Conservation (phyloP, 2,113 vertebrate genomes). For the Proteles cristata region DNA sequence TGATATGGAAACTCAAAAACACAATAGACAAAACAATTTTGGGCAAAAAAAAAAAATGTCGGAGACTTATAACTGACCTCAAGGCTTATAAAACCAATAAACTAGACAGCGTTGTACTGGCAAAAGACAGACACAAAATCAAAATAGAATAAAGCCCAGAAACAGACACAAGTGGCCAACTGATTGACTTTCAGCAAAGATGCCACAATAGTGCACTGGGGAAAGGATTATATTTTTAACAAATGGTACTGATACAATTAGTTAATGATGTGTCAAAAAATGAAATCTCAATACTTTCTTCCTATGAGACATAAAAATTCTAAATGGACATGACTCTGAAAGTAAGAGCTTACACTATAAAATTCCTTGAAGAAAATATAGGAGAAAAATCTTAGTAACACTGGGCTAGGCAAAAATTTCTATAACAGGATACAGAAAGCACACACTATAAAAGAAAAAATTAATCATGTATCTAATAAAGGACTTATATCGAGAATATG, state of each 20-base stretch:
- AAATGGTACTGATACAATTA: background rate
- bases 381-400: background rate
- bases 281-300: background rate
- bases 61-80: background rate
- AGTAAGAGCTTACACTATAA: background rate
- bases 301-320: background rate
- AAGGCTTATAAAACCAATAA: background rate
- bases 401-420: background rate
- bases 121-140: background rate
- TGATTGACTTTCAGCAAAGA: background rate
- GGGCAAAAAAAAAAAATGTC: background rate
- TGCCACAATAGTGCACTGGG: background rate
- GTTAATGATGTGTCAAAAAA: background rate
- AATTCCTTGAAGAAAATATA: background rate
- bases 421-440: background rate
- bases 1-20: conserved; percentile 11
- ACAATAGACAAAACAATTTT: background rate
- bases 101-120: background rate
- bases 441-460: conserved; percentile 4
- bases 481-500: background rate
- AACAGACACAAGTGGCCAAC: background rate
- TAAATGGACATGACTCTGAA: background rate
- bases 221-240: background rate
- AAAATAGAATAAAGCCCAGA: background rate
- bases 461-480: background rate